Percentiles rank a stretch among this genome's conserved stretches.
Evolutionary conservation across 2,797 vertebrate genomes (phyloP).

Genomic region (Antrozous pallidus): DNA sequence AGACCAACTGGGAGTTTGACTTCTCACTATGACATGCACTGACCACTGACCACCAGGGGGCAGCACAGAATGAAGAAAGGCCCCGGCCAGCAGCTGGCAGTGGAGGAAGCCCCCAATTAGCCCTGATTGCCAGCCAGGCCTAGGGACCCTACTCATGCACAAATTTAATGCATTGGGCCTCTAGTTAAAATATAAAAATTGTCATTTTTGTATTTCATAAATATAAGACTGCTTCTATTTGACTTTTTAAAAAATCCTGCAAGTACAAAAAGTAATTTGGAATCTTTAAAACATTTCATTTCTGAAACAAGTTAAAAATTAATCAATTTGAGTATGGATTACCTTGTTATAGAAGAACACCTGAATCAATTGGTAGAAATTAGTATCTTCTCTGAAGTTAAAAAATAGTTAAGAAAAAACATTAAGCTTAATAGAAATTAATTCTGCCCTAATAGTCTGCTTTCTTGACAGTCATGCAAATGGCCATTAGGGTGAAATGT

Average conservation of each 20-base stretch:
- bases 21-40: too few species aligned
- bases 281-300: not conserved
- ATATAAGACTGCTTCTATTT: not conserved
- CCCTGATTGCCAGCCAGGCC: too few species aligned
- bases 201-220: not conserved
- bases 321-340: not conserved
- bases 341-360: not conserved
- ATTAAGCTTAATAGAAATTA: slow-evolving; percentile 38
- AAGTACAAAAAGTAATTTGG: not conserved
- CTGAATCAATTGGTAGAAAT: not conserved
- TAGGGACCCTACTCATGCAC: too few species aligned
- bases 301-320: not conserved
- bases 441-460: not conserved
- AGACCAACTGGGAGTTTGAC: too few species aligned
- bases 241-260: not conserved
- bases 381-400: not conserved
- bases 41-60: too few species aligned
- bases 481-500: not conserved
- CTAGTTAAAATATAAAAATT: not conserved
- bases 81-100: too few species aligned
- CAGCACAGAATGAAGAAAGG: too few species aligned
- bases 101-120: too few species aligned
- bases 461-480: not conserved
- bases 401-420: slow-evolving; percentile 20
- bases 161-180: too few species aligned